A percentile compares a stretch with the other conserved stretches of the same genome.
phyloP scores from a whole-genome alignment of 2,113 vertebrate species.

The Hippocampus comes region DNA sequence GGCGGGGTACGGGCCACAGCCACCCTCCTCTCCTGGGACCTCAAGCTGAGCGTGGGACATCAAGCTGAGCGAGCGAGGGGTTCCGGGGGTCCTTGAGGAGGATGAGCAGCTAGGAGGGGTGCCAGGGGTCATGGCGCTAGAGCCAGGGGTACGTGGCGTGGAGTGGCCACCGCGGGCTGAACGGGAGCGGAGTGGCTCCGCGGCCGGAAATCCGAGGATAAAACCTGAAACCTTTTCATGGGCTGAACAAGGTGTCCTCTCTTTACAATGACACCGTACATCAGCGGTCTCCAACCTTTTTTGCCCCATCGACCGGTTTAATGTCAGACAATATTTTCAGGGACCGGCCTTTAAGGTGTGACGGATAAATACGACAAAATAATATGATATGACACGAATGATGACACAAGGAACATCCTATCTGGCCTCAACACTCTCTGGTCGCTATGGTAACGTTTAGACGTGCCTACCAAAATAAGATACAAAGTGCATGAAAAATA shows the following conservation, averaged over 20 bases:
- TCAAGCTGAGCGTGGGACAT: constrained; percentile 88
- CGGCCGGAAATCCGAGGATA: constrained; percentile 62
- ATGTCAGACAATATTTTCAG: no score
- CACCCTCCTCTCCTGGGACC: constrained; percentile 90
- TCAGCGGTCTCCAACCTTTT: no score
- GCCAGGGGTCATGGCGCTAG: constrained; percentile 89
- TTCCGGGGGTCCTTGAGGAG: constrained; percentile 87
- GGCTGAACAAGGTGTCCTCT: neutral
- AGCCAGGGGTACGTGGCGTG: constrained; percentile 91
- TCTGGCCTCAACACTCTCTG: no score
- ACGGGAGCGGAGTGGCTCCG: constrained; percentile 85
- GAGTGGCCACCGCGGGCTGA: constrained; percentile 94
- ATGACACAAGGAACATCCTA: no score
- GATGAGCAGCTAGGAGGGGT: constrained; percentile 94
- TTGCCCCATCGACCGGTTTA: no score
- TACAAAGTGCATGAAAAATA: no score
- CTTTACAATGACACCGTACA: no score
- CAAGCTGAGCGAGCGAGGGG: constrained; percentile 90
- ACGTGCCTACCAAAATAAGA: no score
- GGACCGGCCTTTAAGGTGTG: no score
- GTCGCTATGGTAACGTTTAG: no score
- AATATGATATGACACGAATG: no score
- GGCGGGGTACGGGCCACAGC: constrained; percentile 93
- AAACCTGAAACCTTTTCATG: neutral
- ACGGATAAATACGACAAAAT: no score